Conservation (phyloP, 1,140 invertebrate genomes). For the Anastrepha ludens region DNA sequence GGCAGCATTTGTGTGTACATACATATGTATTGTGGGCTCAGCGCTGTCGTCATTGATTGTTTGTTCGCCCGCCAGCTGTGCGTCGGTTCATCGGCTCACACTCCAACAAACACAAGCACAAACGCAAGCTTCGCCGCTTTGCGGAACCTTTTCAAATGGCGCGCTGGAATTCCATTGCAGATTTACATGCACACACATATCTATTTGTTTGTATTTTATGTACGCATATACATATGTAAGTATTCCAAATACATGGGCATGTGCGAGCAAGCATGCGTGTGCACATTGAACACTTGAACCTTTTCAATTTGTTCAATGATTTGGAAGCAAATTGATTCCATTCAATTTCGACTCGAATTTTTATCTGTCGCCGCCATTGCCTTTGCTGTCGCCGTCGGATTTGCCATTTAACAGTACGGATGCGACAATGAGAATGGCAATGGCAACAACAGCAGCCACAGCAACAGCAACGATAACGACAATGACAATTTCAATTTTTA, state of each 20-base stretch:
- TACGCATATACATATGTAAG: background rate
- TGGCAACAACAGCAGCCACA: slow-evolving; percentile 67
- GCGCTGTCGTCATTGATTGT: background rate
- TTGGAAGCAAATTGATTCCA: slow-evolving; percentile 74
- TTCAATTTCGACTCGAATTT: slow-evolving; percentile 71
- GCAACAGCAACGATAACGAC: slow-evolving; percentile 56
- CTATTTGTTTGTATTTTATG: background rate
- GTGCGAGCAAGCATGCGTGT: background rate
- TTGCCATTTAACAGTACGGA: background rate
- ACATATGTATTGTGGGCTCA: background rate
- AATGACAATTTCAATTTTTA: slow-evolving; percentile 72
- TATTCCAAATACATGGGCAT: background rate
- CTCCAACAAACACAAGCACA: background rate
- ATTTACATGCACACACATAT: background rate
- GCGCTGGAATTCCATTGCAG: background rate
- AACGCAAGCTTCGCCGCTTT: background rate
- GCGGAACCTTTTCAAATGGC: too few relatives aligned
- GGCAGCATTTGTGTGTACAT: background rate
- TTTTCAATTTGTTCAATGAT: slow-evolving; percentile 74
- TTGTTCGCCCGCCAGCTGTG: background rate
- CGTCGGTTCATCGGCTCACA: background rate
- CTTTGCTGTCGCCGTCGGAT: background rate
- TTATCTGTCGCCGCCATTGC: slow-evolving; percentile 41
- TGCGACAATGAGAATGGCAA: slow-evolving; percentile 13
- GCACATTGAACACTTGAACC: slow-evolving; percentile 54